Base-by-base conservation (phyloP, 2,797 vertebrate species). In the Carduelis carduelis region DNA sequence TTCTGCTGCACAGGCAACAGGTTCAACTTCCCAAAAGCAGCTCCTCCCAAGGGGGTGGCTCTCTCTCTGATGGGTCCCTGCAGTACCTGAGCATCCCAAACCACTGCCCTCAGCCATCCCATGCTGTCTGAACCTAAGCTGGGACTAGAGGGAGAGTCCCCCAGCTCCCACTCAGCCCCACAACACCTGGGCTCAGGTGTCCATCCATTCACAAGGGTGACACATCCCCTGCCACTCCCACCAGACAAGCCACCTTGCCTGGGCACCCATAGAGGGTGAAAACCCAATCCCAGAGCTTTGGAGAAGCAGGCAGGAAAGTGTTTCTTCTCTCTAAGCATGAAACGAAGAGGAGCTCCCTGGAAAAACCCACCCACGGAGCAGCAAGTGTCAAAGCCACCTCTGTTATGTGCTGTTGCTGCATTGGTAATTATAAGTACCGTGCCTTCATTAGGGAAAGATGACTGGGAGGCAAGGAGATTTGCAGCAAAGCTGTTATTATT, bases 401-500 rank as follows among this genome's bases (percentile, higher is more conserved):
- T 90, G 72, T 77, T 90, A 61, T 44, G 55, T 71, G 81, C 94
- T 69, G 82, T 75, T 97, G 89, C 57, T 1, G 44, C 81, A 35
- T 12, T 69, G 85, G 63, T 90, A 89, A 96, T 96, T 96, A 75
- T 66, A 91, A 90, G 71, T 49, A 57, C 87, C 43, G 30, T 53
- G 91, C 79, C 72, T 92, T 97, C 91, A 72, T 91, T 95, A 97
- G 44, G 66, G 37, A 66, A 80, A 68, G 69, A 93, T 74, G 91
- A 95, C 79, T 77, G 69, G 92, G 87, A 95, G 86, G 94, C 47
- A 79, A 44, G 57, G 77, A 90, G 75, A 44, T 74, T 52, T 61
- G 83, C 90, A 80, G 94, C 57, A 94, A 75, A 95, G 92, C 95
- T 96, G 93, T 94, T 96, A 57, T 92, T 95, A 96, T 96, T 95